Evolutionary conservation across 2,113 vertebrate genomes (phyloP).

Genomic region (Antidorcas marsupialis): DNA sequence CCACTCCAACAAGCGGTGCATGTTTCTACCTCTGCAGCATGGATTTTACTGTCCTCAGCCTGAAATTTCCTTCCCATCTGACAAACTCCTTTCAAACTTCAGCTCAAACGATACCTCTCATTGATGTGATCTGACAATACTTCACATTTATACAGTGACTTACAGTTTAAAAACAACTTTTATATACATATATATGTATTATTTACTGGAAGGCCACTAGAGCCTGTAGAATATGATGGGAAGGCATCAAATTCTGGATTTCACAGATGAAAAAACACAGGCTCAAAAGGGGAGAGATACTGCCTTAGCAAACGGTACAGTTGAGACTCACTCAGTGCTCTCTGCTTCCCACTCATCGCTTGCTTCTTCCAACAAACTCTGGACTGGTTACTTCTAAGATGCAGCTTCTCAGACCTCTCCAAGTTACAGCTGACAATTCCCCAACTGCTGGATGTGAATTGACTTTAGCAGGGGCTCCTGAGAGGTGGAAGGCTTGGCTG

Average conservation of each 20-base stretch:
- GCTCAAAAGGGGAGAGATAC: neutral
- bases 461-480: neutral
- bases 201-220: neutral
- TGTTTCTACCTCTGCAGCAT: neutral
- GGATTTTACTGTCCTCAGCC: neutral
- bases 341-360: too few relatives aligned
- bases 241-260: neutral
- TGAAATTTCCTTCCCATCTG: neutral
- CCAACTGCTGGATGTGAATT: constrained; percentile 9
- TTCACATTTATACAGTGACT: neutral
- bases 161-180: neutral
- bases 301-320: neutral
- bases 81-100: neutral
- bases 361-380: neutral
- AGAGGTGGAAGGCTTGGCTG: constrained; percentile 11
- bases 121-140: neutral
- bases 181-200: neutral
- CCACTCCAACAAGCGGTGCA: too few relatives aligned
- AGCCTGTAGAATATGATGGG: neutral
- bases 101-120: neutral
- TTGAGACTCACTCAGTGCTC: neutral
- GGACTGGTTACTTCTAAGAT: neutral
- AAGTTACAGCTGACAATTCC: constrained; percentile 13
- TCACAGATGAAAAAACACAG: neutral
- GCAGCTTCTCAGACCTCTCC: neutral